Evolutionary conservation across 2,888 invertebrate genomes (phyloP).

Genomic region (Crepidodera aurea): DNA sequence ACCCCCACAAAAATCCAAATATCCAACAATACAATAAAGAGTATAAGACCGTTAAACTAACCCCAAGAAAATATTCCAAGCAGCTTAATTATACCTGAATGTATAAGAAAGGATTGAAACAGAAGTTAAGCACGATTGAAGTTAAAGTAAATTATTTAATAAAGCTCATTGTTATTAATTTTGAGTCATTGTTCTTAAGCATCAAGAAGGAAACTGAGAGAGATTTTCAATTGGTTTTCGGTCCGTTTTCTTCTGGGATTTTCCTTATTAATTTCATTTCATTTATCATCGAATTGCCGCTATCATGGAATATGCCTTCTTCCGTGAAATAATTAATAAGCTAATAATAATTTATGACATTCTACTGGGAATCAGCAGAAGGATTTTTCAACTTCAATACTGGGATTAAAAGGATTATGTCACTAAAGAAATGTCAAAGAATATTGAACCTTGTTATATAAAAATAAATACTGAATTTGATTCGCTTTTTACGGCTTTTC

Average conservation of each 20-base stretch:
- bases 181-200: conserved; percentile 8
- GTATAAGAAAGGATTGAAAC: neutral
- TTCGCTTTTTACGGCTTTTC: too few species aligned
- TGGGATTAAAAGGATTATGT: neutral
- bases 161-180: conserved; percentile 14
- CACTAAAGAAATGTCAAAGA: neutral
- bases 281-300: conserved; percentile 11
- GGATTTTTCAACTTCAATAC: neutral
- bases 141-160: conserved; percentile 13
- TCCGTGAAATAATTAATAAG: conserved; percentile 7
- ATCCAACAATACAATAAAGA: too few species aligned
- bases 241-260: neutral
- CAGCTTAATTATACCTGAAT: conserved; percentile 1
- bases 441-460: too few species aligned
- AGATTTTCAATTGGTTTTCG: neutral
- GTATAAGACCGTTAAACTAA: too few species aligned
- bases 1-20: too few species aligned
- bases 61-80: too few species aligned
- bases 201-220: neutral
- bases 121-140: neutral
- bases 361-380: neutral
- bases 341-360: conserved; percentile 13
- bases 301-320: conserved; percentile 2
- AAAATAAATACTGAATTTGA: too few species aligned
- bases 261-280: conserved; percentile 15